Percentiles rank a stretch among this genome's conserved stretches.
These are phyloP conservation scores for Argyresthia albistria DNA, from an alignment of 2,888 invertebrate species.

Conservation along the genomic window DNA sequence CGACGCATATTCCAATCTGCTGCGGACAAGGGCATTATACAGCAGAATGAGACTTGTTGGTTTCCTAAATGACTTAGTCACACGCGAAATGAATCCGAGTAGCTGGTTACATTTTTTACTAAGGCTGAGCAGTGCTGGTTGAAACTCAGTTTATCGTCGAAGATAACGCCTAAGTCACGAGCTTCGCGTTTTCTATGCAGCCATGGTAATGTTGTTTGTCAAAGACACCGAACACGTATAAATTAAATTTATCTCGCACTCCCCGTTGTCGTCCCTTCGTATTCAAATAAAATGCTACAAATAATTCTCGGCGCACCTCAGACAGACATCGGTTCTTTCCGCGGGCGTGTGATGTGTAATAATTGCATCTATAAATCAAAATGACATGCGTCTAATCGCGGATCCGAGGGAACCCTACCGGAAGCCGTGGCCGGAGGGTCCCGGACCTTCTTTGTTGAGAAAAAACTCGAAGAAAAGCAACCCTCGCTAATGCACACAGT, in stretches of 20 bases:
- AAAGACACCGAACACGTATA: conserved; percentile 5
- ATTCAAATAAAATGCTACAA: conserved; percentile 11
- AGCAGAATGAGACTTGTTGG: too few species aligned
- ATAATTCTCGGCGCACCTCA: conserved; percentile 14
- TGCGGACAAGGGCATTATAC: too few species aligned
- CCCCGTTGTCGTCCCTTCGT: neutral
- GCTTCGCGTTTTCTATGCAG: too few species aligned
- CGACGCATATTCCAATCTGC: too few species aligned
- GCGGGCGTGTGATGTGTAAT: conserved; percentile 29
- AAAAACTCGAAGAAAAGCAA: conserved; percentile 43
- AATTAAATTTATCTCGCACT: conserved; percentile 4
- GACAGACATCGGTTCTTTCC: neutral
- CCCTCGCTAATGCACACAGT: conserved; percentile 58
- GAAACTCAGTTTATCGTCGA: too few species aligned
- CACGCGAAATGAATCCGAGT: too few species aligned
- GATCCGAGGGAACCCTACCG: conserved; percentile 35
- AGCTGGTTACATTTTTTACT: too few species aligned
- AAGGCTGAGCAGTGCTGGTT: too few species aligned
- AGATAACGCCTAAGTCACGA: too few species aligned
- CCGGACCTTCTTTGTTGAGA: conserved; percentile 25
- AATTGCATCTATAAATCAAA: conserved; percentile 62
- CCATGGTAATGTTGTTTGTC: conserved; percentile 9
- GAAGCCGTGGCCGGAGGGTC: conserved; percentile 23
- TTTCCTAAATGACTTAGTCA: too few species aligned
- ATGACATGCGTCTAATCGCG: conserved; percentile 58